These are phyloP conservation scores for Tenthredo distinguenda DNA, from an alignment of 2,888 invertebrate genomes.

Conservation along the genomic window DNA sequence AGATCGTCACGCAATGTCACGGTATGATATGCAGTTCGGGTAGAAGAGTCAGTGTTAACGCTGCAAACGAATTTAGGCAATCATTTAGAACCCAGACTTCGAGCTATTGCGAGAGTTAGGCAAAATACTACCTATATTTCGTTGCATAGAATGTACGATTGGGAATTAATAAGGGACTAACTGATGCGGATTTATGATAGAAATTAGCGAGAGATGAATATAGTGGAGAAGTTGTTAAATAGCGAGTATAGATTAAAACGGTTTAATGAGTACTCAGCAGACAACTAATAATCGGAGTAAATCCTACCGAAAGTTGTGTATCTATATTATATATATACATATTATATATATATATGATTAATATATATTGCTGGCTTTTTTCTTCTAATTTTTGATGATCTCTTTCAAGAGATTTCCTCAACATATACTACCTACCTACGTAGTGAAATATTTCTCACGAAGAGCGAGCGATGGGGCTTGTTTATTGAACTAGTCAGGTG, in stretches of 20 bases:
- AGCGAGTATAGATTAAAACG: conserved; percentile 9
- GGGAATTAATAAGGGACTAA: background rate
- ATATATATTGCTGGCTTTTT: background rate
- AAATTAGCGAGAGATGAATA: background rate
- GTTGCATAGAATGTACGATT: background rate
- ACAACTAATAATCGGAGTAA: too few relatives aligned
- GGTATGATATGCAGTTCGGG: conserved; percentile 16
- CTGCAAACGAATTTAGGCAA: conserved; percentile 43
- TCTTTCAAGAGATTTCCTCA: background rate
- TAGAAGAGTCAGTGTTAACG: background rate
- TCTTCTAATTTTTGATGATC: background rate
- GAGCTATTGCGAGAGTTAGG: conserved; percentile 58
- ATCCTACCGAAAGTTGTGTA: background rate
- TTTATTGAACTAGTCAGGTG: conserved; percentile 69
- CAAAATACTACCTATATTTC: conserved; percentile 55
- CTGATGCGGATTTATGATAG: conserved; percentile 17
- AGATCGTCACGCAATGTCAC: conserved; percentile 19
- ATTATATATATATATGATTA: background rate
- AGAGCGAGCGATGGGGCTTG: conserved; percentile 41
- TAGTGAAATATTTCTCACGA: conserved; percentile 11
- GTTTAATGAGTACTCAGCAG: too few relatives aligned
- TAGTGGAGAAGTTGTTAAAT: conserved; percentile 21
- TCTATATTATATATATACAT: background rate
- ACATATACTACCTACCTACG: background rate
- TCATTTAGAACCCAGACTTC: conserved; percentile 65